Conservation (phyloP, 2,113 vertebrate genomes). For the Mormoops blainvillei region DNA sequence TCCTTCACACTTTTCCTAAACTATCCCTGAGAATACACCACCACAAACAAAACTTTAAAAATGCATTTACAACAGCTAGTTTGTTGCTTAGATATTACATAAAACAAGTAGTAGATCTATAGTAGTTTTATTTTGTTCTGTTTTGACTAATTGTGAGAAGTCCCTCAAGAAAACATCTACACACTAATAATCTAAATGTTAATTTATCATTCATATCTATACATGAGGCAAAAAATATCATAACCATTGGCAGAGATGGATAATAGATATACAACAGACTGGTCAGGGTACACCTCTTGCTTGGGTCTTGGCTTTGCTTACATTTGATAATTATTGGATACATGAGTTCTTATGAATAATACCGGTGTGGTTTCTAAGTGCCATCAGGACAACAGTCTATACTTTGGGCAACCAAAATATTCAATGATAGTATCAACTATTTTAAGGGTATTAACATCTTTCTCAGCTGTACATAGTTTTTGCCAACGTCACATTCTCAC, state of each 20-base stretch:
- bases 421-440: neutral
- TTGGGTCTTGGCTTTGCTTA: neutral
- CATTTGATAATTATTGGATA: neutral
- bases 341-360: neutral
- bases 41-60: neutral
- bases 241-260: neutral
- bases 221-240: neutral
- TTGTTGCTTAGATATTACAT: neutral
- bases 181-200: neutral
- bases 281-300: neutral
- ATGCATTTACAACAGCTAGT: neutral
- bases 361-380: neutral
- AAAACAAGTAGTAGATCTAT: neutral
- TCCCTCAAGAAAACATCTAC: neutral
- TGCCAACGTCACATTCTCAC: neutral
- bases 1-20: neutral
- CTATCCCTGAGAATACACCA: neutral
- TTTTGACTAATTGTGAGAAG: neutral
- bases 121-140: neutral
- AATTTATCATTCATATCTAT: neutral
- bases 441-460: neutral
- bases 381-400: neutral
- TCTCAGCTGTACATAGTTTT: neutral
- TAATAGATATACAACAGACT: neutral
- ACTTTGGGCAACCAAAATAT: neutral